These are phyloP conservation scores for Drosophila testacea DNA, from an alignment of 2,888 invertebrate species.

Conservation along the genomic window DNA sequence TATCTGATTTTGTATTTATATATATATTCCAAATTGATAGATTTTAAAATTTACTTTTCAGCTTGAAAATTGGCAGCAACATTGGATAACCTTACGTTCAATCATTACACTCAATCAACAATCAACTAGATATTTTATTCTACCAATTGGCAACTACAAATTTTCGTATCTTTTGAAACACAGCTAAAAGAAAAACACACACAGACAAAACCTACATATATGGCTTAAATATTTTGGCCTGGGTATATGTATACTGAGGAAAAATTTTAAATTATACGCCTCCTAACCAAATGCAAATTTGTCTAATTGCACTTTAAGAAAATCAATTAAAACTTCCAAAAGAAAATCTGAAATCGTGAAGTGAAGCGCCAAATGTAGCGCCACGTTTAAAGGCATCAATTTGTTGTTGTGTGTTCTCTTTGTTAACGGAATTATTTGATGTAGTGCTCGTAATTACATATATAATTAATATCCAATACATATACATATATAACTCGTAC, in stretches of 20 bases:
- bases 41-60: slow-evolving; percentile 23
- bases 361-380: slow-evolving; percentile 26
- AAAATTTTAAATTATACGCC: slow-evolving; percentile 43
- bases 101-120: background rate
- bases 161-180: slow-evolving; percentile 5
- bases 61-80: slow-evolving; percentile 19
- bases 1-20: background rate
- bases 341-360: slow-evolving; percentile 24
- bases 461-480: slow-evolving; percentile 6
- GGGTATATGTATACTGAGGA: slow-evolving; percentile 49
- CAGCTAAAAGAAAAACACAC: slow-evolving; percentile 21
- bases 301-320: slow-evolving; percentile 29
- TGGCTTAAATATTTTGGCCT: slow-evolving; percentile 12
- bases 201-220: slow-evolving; percentile 21
- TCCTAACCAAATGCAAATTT: slow-evolving; percentile 21
- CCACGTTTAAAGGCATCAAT: slow-evolving; percentile 34
- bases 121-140: background rate
- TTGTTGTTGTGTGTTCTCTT: slow-evolving; percentile 32
- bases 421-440: background rate
- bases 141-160: slow-evolving; percentile 8
- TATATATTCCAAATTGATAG: slow-evolving; percentile 3
- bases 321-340: slow-evolving; percentile 56
- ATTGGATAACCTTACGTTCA: slow-evolving; percentile 2
- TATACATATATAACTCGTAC: slow-evolving; percentile 9
- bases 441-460: background rate